Evolutionary conservation across 1,140 invertebrate genomes (phyloP), one percentile per base, ranked within the genome.

Genomic region (Sesamia nonagrioides): DNA sequence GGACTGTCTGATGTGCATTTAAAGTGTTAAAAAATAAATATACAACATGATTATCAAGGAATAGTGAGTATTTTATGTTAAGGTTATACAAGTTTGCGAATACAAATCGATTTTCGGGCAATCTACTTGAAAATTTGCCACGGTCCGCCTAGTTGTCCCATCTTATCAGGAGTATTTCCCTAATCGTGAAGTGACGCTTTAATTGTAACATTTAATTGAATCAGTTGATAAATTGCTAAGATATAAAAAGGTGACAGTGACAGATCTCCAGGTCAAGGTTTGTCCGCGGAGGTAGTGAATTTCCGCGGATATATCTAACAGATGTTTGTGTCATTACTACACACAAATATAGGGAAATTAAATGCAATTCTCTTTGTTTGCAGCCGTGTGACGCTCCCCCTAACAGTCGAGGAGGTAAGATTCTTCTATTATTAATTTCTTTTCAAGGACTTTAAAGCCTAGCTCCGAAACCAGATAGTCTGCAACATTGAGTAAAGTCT

Each of bases 1-100:
- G 91, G 81, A 89, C 87, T 88, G 87, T 93, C 91, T 94, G 84
- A 94, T 94, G 92, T 94, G 93, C 91, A 92, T 93, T 87, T 94
- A 93, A 69, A 93, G 92, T 93, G 90, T 88, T 89, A 86, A 83
- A 90, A 88, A 89, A 81, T 90, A 90, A 86, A 87, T 86, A 87
- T 79, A 88, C 91, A 92, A 91, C 81, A 94, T 94, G 93, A 91
- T 93, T 91, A 94, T 94, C 85, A 94, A 94, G 92, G 93, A 93
- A 94, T 94, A 91, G 93, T 93, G 84, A 94, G 93, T 94, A 89
- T 85, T 81, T 75, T 60, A 58, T 77, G 74, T 78, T 80, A 87
- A 92, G 91, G 91, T 94, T 92, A 91, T 88, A 88, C 73, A 84
- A 81, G 82, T 78, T 89, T 87, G 86, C 79, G 82, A 88, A 89